A percentile compares a stretch with the other conserved stretches of the same genome.
Evolutionary conservation across 2,888 invertebrate species (phyloP).

Genomic region (Acrobasis repandana): DNA sequence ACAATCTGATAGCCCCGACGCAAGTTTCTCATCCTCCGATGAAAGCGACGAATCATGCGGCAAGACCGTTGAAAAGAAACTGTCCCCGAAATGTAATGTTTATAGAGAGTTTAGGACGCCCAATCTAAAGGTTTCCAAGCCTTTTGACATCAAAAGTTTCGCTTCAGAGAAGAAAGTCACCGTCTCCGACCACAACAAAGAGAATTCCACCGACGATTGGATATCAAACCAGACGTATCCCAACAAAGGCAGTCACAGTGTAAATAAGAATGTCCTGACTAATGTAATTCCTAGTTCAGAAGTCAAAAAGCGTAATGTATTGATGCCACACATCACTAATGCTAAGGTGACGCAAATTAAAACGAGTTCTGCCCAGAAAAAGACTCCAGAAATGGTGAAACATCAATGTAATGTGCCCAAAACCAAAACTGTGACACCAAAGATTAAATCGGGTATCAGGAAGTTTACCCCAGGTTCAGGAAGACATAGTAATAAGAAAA

Average conservation of each 20-base stretch:
- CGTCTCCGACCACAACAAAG: constrained; percentile 54
- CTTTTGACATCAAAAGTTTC: constrained; percentile 50
- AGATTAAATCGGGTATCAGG: constrained; percentile 67
- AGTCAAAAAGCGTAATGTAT: constrained; percentile 46
- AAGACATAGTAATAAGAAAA: constrained; percentile 57
- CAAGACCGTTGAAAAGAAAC: constrained; percentile 54
- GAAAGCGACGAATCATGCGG: constrained; percentile 64
- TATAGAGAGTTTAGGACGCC: constrained; percentile 54
- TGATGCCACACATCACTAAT: constrained; percentile 51
- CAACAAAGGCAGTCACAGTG: constrained; percentile 48
- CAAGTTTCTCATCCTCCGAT: constrained; percentile 58
- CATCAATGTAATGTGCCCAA: constrained; percentile 49
- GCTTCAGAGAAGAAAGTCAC: constrained; percentile 57
- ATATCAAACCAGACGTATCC: constrained; percentile 49
- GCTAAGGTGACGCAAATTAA: constrained; percentile 34
- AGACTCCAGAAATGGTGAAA: constrained; percentile 56
- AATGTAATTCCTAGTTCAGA: constrained; percentile 44
- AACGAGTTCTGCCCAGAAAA: constrained; percentile 45
- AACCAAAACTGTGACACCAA: constrained; percentile 60
- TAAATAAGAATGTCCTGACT: constrained; percentile 37
- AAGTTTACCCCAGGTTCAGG: constrained; percentile 66
- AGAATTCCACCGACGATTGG: constrained; percentile 50
- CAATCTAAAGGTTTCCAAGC: constrained; percentile 43
- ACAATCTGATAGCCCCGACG: constrained; percentile 52
- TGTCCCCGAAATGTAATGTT: constrained; percentile 40